phyloP scores from a whole-genome alignment of 2,797 vertebrate genomes.

The Chloroceryle amazona region DNA sequence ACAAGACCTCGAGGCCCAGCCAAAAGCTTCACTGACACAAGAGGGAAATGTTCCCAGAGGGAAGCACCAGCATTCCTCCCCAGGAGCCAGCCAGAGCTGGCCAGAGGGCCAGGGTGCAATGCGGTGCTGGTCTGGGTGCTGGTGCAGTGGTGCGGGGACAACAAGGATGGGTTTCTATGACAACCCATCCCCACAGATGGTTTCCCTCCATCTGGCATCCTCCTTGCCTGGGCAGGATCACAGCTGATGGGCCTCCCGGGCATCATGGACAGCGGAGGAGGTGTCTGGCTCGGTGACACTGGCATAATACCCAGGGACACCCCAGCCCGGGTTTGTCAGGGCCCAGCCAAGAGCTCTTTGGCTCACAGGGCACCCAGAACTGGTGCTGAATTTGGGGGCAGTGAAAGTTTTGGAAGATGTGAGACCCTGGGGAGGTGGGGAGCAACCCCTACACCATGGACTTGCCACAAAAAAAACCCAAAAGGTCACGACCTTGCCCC shows the following conservation, averaged over 20 bases:
- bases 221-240: constrained; percentile 31
- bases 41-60: neutral
- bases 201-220: constrained; percentile 66
- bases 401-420: neutral
- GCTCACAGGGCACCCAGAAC: neutral
- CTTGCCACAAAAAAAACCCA: neutral
- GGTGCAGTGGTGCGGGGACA: constrained; percentile 13
- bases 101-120: neutral
- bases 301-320: neutral
- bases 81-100: neutral
- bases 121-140: neutral
- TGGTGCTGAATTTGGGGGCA: rapidly evolving
- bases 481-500: neutral
- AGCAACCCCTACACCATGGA: rapidly evolving
- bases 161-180: constrained; percentile 49
- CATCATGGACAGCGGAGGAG: neutral
- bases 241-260: neutral
- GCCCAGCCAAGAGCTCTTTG: rapidly evolving
- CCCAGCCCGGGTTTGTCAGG: rapidly evolving
- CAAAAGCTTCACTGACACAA: neutral
- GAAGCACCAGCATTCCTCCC: neutral
- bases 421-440: rapidly evolving
- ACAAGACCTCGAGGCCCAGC: neutral
- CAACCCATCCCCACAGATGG: constrained; percentile 21
- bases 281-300: neutral